Base-by-base conservation (phyloP, 2,888 invertebrate species). In the Cosmorhoe ocellata region DNA sequence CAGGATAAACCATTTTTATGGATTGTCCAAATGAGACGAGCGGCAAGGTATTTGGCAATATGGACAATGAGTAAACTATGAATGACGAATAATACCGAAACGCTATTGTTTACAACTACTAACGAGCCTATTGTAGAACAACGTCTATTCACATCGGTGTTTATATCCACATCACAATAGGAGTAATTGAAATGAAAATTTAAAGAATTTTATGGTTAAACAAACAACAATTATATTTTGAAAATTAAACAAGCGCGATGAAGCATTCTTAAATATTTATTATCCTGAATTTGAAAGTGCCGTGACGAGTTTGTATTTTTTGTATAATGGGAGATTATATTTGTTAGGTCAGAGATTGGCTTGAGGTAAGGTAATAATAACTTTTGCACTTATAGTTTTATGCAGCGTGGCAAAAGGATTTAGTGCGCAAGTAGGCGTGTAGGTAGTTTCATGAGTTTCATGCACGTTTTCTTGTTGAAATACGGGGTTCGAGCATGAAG, bases 391-490 rank as follows among this genome's bases (percentile, higher is more conserved):
- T 18, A 4, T 18, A 18, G 18, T 3, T 4, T 4, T 18, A 18
- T 18, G 18, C 3, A 3, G 18, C 18, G 3, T 18, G 18, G 18
- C 4, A 4, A 18, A 18, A 18, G 4, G 18, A 18, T 18, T 18
- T 18, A 18, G 18, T 18, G 18, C 18, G 4, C 18, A 18, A 18
- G 18, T 18, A 3, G 18, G 18, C 18, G 18, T 18, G 4, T 2
- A 18, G 18, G 18, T 18, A 2, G 18, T 2, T 18, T 3, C 10
- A 24, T 24, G 37, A 42, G 10, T 49, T 48, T 30, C 12, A 37
- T 42, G 13, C 24, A 27, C 12, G 8, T 62, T 61, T 63, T 56
- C 59, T 56, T 47, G 59, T 57, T 61, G 53, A 61, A 64, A 55
- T 53, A 64, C 46, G 36, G 24, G 32, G 42, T 45, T 41, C 38